Conservation (phyloP, 1,140 invertebrate species). For the Eufriesea mexicana region DNA sequence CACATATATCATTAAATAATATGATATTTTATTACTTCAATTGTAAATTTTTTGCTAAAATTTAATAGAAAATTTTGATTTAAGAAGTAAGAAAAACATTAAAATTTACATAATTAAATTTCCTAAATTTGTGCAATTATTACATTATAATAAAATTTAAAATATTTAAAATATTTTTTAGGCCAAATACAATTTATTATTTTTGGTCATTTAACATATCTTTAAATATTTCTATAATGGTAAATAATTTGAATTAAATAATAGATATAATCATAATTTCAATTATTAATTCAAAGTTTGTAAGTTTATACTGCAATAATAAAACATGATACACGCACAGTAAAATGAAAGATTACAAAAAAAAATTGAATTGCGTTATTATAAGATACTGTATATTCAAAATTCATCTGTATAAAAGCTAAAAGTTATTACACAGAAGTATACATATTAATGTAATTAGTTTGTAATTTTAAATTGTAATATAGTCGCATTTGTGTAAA, state of each 20-base stretch:
- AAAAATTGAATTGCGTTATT: background rate
- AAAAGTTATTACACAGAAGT: background rate
- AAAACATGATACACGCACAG: conserved; percentile 2
- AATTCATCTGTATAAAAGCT: conserved; percentile 7
- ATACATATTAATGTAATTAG: conserved; percentile 18
- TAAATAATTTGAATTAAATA: conserved; percentile 7
- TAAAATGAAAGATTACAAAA: background rate
- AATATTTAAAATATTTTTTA: background rate
- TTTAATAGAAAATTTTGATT: background rate
- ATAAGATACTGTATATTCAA: conserved; percentile 20
- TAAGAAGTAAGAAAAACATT: background rate
- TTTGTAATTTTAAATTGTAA: conserved; percentile 33
- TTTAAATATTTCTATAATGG: background rate
- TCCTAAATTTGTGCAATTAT: background rate
- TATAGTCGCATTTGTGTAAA: conserved; percentile 13
- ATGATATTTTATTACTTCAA: background rate
- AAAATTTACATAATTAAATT: background rate
- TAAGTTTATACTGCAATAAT: background rate
- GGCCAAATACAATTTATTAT: background rate
- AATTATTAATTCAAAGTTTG: background rate
- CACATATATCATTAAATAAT: too few relatives aligned
- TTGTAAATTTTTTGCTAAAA: conserved; percentile 9
- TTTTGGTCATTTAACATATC: background rate
- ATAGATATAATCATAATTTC: background rate
- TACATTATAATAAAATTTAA: background rate